A percentile compares a stretch with the other conserved stretches of the same genome.
Evolutionary conservation across 64 coral and sea anemone species (phyloP).

Genomic region (Actinia equina): DNA sequence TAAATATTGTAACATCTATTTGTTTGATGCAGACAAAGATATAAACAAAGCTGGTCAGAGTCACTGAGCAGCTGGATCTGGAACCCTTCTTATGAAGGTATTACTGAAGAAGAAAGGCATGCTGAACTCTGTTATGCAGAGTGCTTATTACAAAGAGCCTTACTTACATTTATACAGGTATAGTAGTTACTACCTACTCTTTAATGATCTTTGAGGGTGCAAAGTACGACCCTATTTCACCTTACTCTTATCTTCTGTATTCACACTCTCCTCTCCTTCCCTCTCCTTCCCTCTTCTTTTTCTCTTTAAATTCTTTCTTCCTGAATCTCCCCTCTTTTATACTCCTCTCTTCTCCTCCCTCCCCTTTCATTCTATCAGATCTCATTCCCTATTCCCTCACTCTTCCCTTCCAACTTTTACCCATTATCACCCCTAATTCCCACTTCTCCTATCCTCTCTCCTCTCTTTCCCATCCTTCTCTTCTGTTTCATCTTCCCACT

Average conservation of each 20-base stretch:
- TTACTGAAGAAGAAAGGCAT: slow-evolving; percentile 94
- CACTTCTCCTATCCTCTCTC: neutral
- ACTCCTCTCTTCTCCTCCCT: neutral
- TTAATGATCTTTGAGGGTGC: too few relatives aligned
- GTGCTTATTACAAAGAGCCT: slow-evolving; percentile 93
- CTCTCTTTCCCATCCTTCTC: too few relatives aligned
- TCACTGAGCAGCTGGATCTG: slow-evolving; percentile 81
- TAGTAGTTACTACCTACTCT: neutral
- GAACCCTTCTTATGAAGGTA: slow-evolving; percentile 87
- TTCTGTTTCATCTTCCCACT: too few relatives aligned
- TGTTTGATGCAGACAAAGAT: slow-evolving; percentile 50
- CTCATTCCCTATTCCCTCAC: too few relatives aligned
- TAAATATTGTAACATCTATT: neutral
- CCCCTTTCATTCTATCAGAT: too few relatives aligned
- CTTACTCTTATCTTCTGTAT: neutral
- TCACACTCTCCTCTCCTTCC: neutral
- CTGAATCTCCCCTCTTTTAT: neutral
- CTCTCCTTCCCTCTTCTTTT: neutral
- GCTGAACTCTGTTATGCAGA: slow-evolving; percentile 99
- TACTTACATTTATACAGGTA: slow-evolving; percentile 98
- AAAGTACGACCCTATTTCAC: neutral
- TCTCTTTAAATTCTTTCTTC: neutral
- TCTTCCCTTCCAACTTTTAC: neutral
- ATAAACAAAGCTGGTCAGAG: slow-evolving; percentile 85
- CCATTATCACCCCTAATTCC: neutral